Conservation (phyloP, 2,797 vertebrate species). For the Hippopotamyrus pictus region DNA sequence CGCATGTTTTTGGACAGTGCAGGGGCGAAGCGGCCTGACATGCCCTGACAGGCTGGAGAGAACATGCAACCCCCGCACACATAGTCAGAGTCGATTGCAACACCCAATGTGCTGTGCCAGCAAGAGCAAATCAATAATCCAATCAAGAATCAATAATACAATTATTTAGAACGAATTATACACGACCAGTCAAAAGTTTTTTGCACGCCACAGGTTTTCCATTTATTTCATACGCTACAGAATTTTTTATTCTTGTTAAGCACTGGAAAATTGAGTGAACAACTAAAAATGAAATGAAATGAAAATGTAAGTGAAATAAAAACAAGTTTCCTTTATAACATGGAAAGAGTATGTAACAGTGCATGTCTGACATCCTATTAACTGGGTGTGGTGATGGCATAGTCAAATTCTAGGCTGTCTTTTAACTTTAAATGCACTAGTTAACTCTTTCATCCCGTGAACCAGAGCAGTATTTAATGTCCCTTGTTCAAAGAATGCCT, state of each 20-base stretch:
- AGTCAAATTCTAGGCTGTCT: background rate
- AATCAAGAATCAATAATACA: background rate
- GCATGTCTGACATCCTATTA: background rate
- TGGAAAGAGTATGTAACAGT: background rate
- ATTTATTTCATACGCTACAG: background rate
- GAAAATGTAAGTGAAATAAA: background rate
- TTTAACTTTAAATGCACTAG: background rate
- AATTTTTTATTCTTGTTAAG: background rate
- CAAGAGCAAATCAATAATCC: background rate
- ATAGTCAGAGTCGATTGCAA: background rate
- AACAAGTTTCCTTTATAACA: background rate
- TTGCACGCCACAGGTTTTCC: background rate
- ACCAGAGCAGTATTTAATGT: background rate
- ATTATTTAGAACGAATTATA: background rate
- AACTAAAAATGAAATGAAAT: background rate
- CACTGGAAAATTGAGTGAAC: background rate
- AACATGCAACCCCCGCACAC: background rate
- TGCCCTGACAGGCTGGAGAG: background rate
- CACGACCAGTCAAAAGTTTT: background rate
- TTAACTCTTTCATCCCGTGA: background rate
- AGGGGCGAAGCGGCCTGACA: background rate
- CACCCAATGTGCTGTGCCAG: background rate
- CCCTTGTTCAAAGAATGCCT: background rate
- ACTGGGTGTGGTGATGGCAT: background rate
- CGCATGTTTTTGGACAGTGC: background rate